Evolutionary conservation across 2,113 vertebrate genomes (phyloP).

Genomic region (Rutilus rutilus): DNA sequence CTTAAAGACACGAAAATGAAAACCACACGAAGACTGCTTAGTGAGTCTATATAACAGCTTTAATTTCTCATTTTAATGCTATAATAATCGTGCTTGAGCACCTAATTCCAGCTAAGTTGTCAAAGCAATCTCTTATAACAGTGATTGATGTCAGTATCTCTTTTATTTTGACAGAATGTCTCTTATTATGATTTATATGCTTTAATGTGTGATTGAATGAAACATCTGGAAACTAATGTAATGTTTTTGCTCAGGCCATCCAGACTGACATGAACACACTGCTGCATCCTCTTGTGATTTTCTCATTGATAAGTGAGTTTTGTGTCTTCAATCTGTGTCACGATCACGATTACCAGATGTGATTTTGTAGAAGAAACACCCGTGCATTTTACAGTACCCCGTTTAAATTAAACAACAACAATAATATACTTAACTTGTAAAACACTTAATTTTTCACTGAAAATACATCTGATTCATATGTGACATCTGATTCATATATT

Average conservation of each 20-base stretch:
- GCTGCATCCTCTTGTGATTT: constrained; percentile 51
- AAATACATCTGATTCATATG: neutral
- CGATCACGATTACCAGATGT: neutral
- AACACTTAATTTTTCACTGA: neutral
- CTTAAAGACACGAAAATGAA: constrained; percentile 54
- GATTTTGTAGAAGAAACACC: neutral
- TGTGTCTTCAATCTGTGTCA: neutral
- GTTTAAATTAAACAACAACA: neutral
- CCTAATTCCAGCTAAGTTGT: neutral
- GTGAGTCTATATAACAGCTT: constrained; percentile 58
- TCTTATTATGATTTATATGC: neutral
- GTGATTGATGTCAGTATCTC: neutral
- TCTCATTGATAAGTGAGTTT: constrained; percentile 70
- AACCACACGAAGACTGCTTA: constrained; percentile 8
- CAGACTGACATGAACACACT: constrained; percentile 71
- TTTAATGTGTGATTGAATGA: neutral
- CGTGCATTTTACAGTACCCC: neutral
- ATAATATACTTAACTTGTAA: neutral
- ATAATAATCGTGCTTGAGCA: neutral
- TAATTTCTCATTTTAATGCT: neutral
- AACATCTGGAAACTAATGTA: constrained; percentile 4
- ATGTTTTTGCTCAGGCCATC: constrained; percentile 57
- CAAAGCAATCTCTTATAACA: neutral
- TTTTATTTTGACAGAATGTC: neutral
- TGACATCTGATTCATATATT: neutral